phyloP scores from a whole-genome alignment of 2,888 invertebrate species.

The Apodemia hepburni region DNA sequence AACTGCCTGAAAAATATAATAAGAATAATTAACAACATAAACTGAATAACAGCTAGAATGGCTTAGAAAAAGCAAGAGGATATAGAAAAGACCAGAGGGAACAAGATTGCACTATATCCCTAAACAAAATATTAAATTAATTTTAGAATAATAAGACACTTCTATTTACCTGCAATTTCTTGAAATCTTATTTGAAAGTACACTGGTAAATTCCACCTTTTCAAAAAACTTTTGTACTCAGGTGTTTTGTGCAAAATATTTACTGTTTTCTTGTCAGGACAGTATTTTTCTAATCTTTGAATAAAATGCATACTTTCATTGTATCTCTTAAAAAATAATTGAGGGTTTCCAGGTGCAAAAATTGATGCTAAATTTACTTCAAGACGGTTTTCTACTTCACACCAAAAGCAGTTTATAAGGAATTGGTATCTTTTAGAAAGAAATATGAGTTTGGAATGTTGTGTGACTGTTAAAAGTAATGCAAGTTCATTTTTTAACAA shows the following conservation, averaged over 20 bases:
- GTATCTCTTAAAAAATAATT: slow-evolving; percentile 91
- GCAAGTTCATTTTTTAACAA: slow-evolving; percentile 86
- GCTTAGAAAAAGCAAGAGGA: neutral
- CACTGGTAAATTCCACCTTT: slow-evolving; percentile 96
- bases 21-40: neutral
- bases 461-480: slow-evolving; percentile 70
- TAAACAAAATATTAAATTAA: neutral
- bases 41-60: neutral
- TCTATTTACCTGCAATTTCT: slow-evolving; percentile 88
- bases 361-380: slow-evolving; percentile 90
- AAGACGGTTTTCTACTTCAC: slow-evolving; percentile 89
- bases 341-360: slow-evolving; percentile 95
- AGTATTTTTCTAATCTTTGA: slow-evolving; percentile 83
- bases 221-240: slow-evolving; percentile 89
- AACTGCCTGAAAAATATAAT: slow-evolving; percentile 50
- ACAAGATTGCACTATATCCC: too few species aligned
- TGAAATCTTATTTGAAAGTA: slow-evolving; percentile 98
- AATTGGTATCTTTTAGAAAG: slow-evolving; percentile 64
- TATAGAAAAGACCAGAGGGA: neutral
- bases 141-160: neutral
- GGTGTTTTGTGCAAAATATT: slow-evolving; percentile 82
- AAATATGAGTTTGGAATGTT: slow-evolving; percentile 70
- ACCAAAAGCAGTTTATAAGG: slow-evolving; percentile 93
- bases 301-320: slow-evolving; percentile 89
- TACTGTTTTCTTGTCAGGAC: slow-evolving; percentile 78